Conservation (phyloP, 2,113 vertebrate species). For the Syrrhaptes paradoxus region DNA sequence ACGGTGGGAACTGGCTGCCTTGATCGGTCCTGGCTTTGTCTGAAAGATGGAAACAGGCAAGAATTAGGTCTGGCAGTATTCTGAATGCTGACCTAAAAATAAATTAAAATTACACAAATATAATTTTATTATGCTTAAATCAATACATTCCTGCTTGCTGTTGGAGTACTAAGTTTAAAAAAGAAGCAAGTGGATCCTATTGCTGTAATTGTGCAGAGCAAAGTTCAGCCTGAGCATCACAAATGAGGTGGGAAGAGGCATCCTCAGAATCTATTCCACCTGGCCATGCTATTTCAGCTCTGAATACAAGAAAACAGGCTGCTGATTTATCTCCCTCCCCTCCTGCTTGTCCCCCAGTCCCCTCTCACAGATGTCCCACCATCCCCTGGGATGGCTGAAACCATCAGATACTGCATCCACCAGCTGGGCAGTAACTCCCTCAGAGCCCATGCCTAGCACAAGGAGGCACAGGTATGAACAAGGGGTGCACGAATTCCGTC, state of each 20-base stretch:
- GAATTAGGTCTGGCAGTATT: not conserved
- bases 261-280: not conserved
- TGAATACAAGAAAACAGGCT: not conserved
- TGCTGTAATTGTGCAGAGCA: not conserved
- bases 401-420: not conserved
- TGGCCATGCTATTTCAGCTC: not conserved
- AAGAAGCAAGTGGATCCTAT: not conserved
- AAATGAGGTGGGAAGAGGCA: not conserved
- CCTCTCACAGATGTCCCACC: not conserved
- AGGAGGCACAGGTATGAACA: too few species aligned
- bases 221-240: not conserved
- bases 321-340: not conserved
- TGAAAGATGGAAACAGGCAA: constrained; percentile 54
- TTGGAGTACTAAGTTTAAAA: not conserved
- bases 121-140: not conserved
- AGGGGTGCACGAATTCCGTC: not conserved
- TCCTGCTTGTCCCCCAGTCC: not conserved
- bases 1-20: not conserved
- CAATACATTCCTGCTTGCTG: not conserved
- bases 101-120: not conserved
- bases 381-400: accelerated
- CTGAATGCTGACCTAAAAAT: not conserved
- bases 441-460: not conserved
- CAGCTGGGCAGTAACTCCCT: not conserved
- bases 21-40: constrained; percentile 78